Percentiles rank a stretch among this genome's conserved stretches.
Evolutionary conservation across 1,140 invertebrate genomes (phyloP).

Genomic region (Conus betulinus): DNA sequence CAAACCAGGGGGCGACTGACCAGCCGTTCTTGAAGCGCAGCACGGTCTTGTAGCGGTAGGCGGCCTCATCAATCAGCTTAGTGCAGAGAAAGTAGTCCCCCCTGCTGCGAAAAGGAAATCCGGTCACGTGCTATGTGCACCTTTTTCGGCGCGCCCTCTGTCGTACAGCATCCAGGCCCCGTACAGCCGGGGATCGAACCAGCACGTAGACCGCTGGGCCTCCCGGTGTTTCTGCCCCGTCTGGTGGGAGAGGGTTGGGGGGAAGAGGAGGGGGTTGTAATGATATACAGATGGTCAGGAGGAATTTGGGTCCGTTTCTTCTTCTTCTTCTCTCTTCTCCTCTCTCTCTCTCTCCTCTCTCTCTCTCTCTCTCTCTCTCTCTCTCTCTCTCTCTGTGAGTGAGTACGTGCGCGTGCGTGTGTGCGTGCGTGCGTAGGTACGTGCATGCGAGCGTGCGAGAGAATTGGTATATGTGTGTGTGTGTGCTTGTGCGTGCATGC

Average conservation of each 20-base stretch:
- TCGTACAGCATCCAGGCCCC: conserved; percentile 57
- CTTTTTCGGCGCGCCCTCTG: conserved; percentile 35
- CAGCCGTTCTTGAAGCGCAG: conserved; percentile 57
- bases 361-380: no score
- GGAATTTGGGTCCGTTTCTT: no score
- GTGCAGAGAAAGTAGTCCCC: conserved; percentile 50
- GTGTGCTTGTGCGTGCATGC: no score
- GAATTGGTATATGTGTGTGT: no score
- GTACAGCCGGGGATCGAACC: conserved; percentile 26
- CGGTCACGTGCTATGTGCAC: conserved; percentile 39
- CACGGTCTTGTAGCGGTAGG: conserved; percentile 51
- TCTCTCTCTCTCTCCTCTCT: no score
- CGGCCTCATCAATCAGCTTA: conserved; percentile 30
- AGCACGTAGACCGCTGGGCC: background rate
- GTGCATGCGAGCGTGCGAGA: no score
- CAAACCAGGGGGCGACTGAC: background rate
- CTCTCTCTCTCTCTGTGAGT: no score
- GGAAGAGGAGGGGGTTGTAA: background rate
- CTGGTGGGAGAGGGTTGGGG: no score
- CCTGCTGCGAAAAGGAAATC: conserved; percentile 43
- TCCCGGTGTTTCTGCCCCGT: background rate
- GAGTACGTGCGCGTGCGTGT: no score
- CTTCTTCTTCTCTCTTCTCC: no score
- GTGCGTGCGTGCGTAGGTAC: no score
- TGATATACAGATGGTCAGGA: no score